phyloP scores from a whole-genome alignment of 1,140 invertebrate species.

The Caerostris extrusa region DNA sequence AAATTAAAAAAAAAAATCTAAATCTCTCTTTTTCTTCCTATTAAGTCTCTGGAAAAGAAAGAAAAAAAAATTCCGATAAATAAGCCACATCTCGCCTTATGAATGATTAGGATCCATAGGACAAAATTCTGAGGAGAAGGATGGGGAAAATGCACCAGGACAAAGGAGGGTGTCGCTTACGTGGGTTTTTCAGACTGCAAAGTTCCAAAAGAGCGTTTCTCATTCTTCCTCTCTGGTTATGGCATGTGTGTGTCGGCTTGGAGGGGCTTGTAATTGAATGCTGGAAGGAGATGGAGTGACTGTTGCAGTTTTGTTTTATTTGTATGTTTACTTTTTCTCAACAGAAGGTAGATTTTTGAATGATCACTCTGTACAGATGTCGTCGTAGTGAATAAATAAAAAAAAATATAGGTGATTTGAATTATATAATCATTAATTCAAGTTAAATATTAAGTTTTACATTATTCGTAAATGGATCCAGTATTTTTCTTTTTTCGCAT shows the following conservation, averaged over 20 bases:
- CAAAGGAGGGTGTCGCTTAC: slow-evolving; percentile 33
- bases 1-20: neutral
- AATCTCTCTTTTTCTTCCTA: too few relatives aligned
- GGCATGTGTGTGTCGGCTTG: neutral
- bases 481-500: too few relatives aligned
- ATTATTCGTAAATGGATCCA: too few relatives aligned
- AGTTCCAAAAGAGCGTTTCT: neutral
- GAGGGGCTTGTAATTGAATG: neutral
- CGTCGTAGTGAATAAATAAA: too few relatives aligned
- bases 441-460: too few relatives aligned
- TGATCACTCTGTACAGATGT: too few relatives aligned
- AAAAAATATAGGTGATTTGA: too few relatives aligned
- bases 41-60: too few relatives aligned
- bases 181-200: neutral
- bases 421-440: too few relatives aligned
- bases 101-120: slow-evolving; percentile 6
- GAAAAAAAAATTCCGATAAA: too few relatives aligned
- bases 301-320: neutral
- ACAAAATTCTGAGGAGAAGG: neutral
- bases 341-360: too few relatives aligned
- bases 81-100: neutral
- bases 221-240: neutral
- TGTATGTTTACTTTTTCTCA: neutral
- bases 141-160: neutral
- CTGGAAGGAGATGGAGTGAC: neutral